A percentile compares a stretch with the other conserved stretches of the same genome.
phyloP scores from a whole-genome alignment of 2,113 vertebrate species.

The Triplophysa siluroides region DNA sequence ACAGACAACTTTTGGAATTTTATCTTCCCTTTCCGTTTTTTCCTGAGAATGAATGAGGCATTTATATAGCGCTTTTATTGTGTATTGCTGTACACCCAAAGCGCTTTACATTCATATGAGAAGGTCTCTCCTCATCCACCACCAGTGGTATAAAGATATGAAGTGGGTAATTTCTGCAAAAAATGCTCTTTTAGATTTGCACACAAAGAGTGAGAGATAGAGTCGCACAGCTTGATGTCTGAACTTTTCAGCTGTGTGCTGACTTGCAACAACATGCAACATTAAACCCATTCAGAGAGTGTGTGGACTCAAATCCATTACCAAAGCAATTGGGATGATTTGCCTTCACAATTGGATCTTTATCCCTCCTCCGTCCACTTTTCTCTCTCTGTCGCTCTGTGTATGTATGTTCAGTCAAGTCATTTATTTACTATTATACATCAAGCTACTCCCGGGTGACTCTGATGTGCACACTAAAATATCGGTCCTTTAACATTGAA shows the following conservation, averaged over 20 bases:
- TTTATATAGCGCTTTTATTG: no score
- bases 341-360: neutral
- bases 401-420: neutral
- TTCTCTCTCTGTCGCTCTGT: neutral
- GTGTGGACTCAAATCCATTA: constrained; percentile 20
- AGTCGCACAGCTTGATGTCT: constrained; percentile 20
- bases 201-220: constrained; percentile 31
- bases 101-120: no score
- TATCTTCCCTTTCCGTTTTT: neutral
- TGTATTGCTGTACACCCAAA: no score
- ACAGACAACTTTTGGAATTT: neutral
- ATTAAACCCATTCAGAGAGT: constrained; percentile 15
- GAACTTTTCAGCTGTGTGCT: constrained; percentile 31
- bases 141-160: no score
- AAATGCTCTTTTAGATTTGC: neutral
- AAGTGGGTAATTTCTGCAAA: neutral
- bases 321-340: constrained; percentile 10
- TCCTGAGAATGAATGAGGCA: no score
- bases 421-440: neutral
- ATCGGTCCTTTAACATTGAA: neutral
- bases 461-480: neutral
- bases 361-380: neutral
- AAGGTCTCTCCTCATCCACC: no score
- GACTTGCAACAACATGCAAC: constrained; percentile 28
- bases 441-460: neutral